Conservation (phyloP, 2,888 invertebrate species). For the Antheraea assamensis region DNA sequence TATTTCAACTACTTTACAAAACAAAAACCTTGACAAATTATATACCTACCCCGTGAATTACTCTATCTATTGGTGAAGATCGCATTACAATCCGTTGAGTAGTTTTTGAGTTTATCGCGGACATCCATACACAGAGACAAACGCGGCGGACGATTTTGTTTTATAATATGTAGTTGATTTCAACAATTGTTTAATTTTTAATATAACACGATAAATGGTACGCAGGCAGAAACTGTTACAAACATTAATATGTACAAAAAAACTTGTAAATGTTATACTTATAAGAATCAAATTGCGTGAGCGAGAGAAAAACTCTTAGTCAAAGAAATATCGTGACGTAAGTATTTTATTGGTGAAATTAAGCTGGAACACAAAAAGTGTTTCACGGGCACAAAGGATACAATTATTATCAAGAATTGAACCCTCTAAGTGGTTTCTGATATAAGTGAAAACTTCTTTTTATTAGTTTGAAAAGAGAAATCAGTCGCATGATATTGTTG, state of each 20-base stretch:
- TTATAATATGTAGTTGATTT: no score
- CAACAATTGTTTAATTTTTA: no score
- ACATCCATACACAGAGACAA: no score
- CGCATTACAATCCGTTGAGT: no score
- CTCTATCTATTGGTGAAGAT: no score
- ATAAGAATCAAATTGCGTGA: not conserved
- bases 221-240: not conserved
- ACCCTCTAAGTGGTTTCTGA: conserved; percentile 12
- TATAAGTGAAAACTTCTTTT: not conserved
- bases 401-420: not conserved
- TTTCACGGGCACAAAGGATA: conserved; percentile 12
- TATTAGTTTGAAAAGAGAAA: conserved; percentile 1
- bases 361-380: conserved; percentile 4
- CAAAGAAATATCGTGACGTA: not conserved
- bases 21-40: no score
- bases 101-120: no score
- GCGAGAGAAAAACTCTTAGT: not conserved
- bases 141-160: no score
- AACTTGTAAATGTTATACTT: not conserved
- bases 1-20: no score
- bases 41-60: no score
- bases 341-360: not conserved
- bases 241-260: not conserved
- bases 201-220: no score
- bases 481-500: not conserved